Base-by-base conservation (phyloP, 2,797 vertebrate genomes). In the Chaetophractus vellerosus region DNA sequence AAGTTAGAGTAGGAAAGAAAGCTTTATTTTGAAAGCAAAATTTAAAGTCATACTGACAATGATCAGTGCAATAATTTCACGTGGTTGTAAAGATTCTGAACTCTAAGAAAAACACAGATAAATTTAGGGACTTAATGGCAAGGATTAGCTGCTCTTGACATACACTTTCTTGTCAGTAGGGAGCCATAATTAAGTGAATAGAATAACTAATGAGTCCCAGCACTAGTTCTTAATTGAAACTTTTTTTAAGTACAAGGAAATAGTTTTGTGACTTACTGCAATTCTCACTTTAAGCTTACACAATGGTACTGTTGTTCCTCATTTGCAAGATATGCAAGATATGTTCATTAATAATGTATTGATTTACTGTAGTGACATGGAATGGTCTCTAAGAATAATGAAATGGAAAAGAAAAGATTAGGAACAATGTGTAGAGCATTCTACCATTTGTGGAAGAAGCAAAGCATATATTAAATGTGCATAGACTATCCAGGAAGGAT, bases 191-290 rank as follows among this genome's bases (percentile, higher is more conserved):
- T 82, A 91, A 83, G 28, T 78, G 36, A 92, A 71, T 28, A 78
- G 45, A 88, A 71, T 95, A 83, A 83, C 71, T 82, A 72, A 76
- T 80, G 23, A 64, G 28, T 61, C 33, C 41, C 21, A 85, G 9
- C 38, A 79, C 31, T 15, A 76, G 19, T 7, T 69, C 19, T 69
- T 41, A 38, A 52, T 2, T 38, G 23, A 93, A 85, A 89, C 6
- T 86, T 63, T 75, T 95, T 55, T 88, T 36, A 80, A 93, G 74
- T 66, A 52, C 12, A 66, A 89, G 45, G n/a, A 90, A 41, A 74
- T 41, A 24, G n/a, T 74, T 88, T 91, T 69, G 10, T 85, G 59
- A 85, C 33, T 88, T 76, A 74, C 0, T 50, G 7, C 19, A n/a
- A 80, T 75, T 33, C 5, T 68, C n/a, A 80, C 38, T 74, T 33